phyloP scores from a whole-genome alignment of 1,140 invertebrate species.

The Drosophila bocki region DNA sequence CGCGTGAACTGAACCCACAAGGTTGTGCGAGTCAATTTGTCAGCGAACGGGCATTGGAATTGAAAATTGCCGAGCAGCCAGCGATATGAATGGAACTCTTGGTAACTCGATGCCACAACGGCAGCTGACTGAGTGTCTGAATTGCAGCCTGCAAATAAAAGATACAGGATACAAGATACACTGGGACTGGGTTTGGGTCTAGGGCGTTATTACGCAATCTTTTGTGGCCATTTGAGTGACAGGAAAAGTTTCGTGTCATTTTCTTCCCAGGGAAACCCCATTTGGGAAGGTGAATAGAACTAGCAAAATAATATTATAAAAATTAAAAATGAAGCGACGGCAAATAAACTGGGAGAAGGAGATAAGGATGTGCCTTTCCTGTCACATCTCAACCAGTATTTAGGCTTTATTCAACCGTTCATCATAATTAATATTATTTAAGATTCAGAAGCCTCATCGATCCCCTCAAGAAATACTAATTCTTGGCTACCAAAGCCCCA shows the following conservation, averaged over 20 bases:
- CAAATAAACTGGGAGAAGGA: not conserved
- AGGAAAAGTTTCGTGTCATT: conserved; percentile 9
- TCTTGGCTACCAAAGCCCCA: conserved; percentile 6
- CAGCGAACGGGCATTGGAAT: conserved; percentile 64
- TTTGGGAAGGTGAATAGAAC: not conserved
- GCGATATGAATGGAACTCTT: conserved; percentile 56
- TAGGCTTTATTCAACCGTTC: not conserved
- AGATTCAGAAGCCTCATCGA: not conserved
- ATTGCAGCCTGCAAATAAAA: conserved; percentile 43
- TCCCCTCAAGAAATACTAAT: conserved; percentile 16
- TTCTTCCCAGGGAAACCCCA: not conserved
- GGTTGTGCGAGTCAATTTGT: conserved; percentile 74
- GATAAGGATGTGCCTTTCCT: not conserved
- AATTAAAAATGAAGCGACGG: not conserved
- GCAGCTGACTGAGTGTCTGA: conserved; percentile 52
- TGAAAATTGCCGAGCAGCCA: conserved; percentile 66
- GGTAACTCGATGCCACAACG: conserved; percentile 67
- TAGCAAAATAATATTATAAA: not conserved
- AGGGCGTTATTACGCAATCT: conserved; percentile 57
- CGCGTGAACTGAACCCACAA: conserved; percentile 41
- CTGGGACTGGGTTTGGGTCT: not conserved
- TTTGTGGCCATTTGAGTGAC: conserved; percentile 31
- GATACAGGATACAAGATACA: conserved; percentile 4
- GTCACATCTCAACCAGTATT: too few relatives aligned
- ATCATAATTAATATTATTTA: not conserved